These are phyloP conservation scores for Acronicta psi DNA, from an alignment of 2,888 invertebrate genomes.

Conservation along the genomic window DNA sequence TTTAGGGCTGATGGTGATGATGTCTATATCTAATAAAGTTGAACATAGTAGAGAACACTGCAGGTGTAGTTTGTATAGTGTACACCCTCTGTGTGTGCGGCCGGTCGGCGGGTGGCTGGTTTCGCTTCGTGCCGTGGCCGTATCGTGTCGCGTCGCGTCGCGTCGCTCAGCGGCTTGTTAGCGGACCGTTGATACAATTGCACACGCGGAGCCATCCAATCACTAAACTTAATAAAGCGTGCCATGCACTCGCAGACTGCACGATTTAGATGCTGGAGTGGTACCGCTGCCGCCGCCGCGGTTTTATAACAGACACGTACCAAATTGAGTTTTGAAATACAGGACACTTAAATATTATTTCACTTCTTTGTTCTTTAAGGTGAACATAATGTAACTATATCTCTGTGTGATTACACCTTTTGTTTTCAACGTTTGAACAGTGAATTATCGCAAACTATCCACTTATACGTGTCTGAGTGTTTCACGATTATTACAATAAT, in stretches of 20 bases:
- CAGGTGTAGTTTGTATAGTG: too few relatives aligned
- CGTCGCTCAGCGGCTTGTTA: conserved; percentile 18
- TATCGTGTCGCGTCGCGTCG: too few relatives aligned
- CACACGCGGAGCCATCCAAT: conserved; percentile 22
- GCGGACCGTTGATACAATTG: conserved; percentile 28
- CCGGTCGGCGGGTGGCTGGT: too few relatives aligned
- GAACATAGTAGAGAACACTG: too few relatives aligned
- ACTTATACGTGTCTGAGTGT: too few relatives aligned
- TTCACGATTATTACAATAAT: too few relatives aligned
- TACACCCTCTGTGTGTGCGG: too few relatives aligned
- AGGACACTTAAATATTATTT: background rate
- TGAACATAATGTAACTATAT: too few relatives aligned
- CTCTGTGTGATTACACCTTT: background rate
- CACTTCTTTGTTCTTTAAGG: background rate
- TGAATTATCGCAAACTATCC: background rate
- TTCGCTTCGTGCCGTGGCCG: too few relatives aligned
- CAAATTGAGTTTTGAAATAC: conserved; percentile 16
- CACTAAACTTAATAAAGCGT: conserved; percentile 25
- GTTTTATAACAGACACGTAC: conserved; percentile 14
- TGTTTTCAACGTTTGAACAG: conserved; percentile 1
- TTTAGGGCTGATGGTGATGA: too few relatives aligned
- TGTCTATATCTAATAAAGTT: too few relatives aligned
- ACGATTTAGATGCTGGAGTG: conserved; percentile 14
- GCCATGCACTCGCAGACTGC: conserved; percentile 22
- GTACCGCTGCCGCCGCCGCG: conserved; percentile 4